phyloP scores from a whole-genome alignment of 2,797 vertebrate genomes.

The Tangara arthus region DNA sequence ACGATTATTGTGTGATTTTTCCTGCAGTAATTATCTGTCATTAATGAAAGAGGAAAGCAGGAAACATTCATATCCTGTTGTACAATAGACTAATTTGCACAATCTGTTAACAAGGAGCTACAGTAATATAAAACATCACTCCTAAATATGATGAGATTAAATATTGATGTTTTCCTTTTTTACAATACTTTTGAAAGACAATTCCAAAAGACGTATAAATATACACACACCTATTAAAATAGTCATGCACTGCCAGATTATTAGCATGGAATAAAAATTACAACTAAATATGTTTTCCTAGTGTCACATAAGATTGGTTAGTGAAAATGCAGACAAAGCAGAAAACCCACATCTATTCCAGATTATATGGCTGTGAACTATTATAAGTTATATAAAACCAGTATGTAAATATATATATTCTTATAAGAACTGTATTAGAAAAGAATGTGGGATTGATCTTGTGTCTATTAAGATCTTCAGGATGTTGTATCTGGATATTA shows the following conservation, averaged over 20 bases:
- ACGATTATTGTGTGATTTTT: background rate
- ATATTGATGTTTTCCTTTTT: background rate
- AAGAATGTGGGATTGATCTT: background rate
- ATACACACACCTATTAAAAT: background rate
- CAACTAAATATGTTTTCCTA: background rate
- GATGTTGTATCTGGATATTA: background rate
- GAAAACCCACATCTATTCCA: background rate
- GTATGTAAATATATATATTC: background rate
- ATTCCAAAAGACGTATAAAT: background rate
- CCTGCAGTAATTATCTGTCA: background rate
- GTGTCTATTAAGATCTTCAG: background rate
- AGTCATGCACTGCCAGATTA: background rate
- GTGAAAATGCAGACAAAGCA: background rate
- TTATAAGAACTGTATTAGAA: background rate
- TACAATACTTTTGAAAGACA: background rate
- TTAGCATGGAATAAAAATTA: background rate
- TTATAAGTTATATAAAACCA: background rate
- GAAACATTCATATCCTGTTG: background rate
- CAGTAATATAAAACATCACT: background rate
- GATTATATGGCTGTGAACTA: background rate
- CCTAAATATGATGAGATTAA: background rate
- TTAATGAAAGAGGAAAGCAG: slow-evolving; percentile 17
- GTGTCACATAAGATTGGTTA: background rate
- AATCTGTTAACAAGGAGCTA: background rate
- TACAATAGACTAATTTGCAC: background rate